Conservation (phyloP, 2,888 invertebrate species). For the Leptopilina myrica region DNA sequence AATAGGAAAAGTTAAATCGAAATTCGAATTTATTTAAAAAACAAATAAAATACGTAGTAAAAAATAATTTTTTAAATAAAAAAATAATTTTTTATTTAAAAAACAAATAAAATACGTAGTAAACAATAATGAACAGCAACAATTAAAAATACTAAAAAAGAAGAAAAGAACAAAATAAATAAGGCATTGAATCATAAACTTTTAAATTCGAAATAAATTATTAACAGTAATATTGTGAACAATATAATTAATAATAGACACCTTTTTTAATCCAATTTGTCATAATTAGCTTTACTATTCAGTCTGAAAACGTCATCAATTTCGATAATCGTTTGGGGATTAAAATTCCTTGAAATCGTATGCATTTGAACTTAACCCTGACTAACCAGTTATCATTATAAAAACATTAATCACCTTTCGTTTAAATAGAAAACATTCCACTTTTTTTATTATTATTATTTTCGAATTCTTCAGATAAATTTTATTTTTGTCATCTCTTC, state of each 20-base stretch:
- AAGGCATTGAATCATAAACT: too few species aligned
- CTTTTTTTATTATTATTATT: not conserved
- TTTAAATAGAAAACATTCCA: not conserved
- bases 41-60: too few species aligned
- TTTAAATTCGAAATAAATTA: too few species aligned
- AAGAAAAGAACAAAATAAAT: too few species aligned
- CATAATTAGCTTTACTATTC: not conserved
- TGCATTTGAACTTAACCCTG: not conserved
- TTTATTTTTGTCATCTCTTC: not conserved
- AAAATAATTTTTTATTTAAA: too few species aligned
- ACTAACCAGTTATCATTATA: slow-evolving; percentile 20
- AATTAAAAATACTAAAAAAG: too few species aligned
- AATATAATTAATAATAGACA: not conserved
- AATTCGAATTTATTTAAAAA: too few species aligned
- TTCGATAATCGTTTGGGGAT: not conserved
- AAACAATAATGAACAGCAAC: too few species aligned
- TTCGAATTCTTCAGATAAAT: not conserved
- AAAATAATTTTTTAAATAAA: too few species aligned
- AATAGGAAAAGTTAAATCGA: too few species aligned
- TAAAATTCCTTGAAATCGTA: slow-evolving; percentile 1
- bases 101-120: too few species aligned
- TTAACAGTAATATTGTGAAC: too few species aligned
- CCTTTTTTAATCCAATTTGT: not conserved
- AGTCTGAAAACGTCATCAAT: not conserved
- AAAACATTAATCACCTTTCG: not conserved